These are phyloP conservation scores for Otocyon megalotis DNA, from an alignment of 2,113 vertebrate genomes.

Conservation along the genomic window DNA sequence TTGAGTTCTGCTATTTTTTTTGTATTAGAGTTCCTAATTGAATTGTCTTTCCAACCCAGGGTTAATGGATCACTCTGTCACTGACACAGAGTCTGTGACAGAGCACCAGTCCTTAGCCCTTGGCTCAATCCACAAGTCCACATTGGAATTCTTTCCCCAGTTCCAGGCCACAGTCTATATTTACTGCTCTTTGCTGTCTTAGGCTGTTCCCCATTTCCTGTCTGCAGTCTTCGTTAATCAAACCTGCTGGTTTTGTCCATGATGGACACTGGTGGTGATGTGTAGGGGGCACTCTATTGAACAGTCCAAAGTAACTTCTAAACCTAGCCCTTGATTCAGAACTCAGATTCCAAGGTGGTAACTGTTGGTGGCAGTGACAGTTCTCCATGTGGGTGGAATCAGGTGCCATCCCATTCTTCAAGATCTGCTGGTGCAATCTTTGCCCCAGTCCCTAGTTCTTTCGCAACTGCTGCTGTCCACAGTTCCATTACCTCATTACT, in stretches of 20 bases:
- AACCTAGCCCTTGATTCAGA: neutral
- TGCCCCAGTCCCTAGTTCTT: neutral
- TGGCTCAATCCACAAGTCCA: neutral
- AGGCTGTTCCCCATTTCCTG: neutral
- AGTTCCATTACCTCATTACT: neutral
- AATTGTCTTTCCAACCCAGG: neutral
- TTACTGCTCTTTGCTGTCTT: neutral
- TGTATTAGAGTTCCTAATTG: neutral
- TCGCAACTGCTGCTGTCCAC: neutral
- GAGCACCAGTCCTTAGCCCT: neutral
- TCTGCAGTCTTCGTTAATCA: neutral
- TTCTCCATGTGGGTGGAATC: neutral
- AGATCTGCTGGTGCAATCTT: neutral
- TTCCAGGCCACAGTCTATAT: neutral
- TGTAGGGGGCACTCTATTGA: neutral
- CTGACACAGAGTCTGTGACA: neutral
- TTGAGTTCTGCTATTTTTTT: neutral
- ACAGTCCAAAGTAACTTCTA: neutral
- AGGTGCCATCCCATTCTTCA: neutral
- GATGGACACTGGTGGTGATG: neutral
- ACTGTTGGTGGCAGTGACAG: neutral
- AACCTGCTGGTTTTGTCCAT: neutral
- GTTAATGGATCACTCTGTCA: neutral
- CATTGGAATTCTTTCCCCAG: neutral
- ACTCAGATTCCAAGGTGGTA: neutral